Evolutionary conservation across 1,140 invertebrate species (phyloP).

Genomic region (Babylonia areolata): DNA sequence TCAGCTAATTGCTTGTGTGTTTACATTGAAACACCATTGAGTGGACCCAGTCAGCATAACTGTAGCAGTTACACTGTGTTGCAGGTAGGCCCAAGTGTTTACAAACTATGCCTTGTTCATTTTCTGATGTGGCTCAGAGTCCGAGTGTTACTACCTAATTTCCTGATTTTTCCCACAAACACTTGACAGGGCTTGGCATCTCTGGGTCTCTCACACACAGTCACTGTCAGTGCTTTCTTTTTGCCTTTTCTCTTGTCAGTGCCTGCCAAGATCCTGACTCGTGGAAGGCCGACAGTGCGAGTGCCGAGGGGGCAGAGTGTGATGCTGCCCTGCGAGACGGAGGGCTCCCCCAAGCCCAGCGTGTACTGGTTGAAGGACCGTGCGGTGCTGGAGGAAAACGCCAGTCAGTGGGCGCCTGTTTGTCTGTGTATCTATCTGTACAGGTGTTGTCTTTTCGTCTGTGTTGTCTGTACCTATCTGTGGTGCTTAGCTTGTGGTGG

Average conservation of each 20-base stretch:
- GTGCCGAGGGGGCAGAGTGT: slow-evolving; percentile 55
- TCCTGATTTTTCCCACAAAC: too few species aligned
- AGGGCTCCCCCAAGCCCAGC: slow-evolving; percentile 73
- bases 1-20: too few species aligned
- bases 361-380: slow-evolving; percentile 74
- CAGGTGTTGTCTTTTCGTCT: not conserved
- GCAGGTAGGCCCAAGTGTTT: too few species aligned
- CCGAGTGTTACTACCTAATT: too few species aligned
- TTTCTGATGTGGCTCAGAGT: too few species aligned
- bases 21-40: too few species aligned
- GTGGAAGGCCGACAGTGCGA: slow-evolving; percentile 44
- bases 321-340: slow-evolving; percentile 73
- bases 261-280: slow-evolving; percentile 59
- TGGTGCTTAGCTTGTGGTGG: not conserved
- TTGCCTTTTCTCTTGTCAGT: slow-evolving; percentile 54
- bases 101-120: too few species aligned
- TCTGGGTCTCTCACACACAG: too few species aligned
- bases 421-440: slow-evolving; percentile 17
- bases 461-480: not conserved
- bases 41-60: too few species aligned
- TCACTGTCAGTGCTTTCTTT: too few species aligned
- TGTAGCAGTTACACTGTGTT: too few species aligned
- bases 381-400: slow-evolving; percentile 14
- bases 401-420: not conserved
- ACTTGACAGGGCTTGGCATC: too few species aligned